phyloP scores from a whole-genome alignment of 2,797 vertebrate genomes.

The Enteromius viviparus region DNA sequence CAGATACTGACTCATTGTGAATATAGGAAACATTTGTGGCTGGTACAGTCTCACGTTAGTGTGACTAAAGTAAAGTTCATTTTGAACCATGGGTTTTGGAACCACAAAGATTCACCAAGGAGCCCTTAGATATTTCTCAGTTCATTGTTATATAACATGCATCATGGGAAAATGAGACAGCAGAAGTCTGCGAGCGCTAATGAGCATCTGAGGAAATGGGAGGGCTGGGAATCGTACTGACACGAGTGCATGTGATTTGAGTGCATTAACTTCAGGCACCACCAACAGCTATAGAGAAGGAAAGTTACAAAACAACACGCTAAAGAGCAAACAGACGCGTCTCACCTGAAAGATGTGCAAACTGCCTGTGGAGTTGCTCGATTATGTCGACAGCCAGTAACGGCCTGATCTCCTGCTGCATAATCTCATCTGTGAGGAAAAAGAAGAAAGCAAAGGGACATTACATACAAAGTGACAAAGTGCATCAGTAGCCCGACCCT shows the following conservation, averaged over 20 bases:
- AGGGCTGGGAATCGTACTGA: background rate
- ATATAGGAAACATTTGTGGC: background rate
- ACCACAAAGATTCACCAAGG: background rate
- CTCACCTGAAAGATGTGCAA: constrained; percentile 93
- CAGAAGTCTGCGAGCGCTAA: background rate
- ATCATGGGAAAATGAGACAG: background rate
- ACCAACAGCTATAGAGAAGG: background rate
- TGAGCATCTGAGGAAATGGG: constrained; percentile 1
- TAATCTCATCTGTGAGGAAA: constrained; percentile 88
- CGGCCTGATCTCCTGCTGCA: constrained; percentile 96
- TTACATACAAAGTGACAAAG: background rate
- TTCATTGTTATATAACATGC: background rate
- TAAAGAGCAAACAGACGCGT: background rate
- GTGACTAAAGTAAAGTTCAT: background rate
- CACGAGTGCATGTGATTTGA: background rate
- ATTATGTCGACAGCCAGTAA: constrained; percentile 93
- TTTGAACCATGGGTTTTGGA: background rate
- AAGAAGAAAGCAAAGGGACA: constrained; percentile 1
- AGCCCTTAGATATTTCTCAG: background rate
- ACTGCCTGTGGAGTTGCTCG: constrained; percentile 93
- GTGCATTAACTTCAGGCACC: background rate
- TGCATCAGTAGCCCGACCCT: constrained; percentile 7
- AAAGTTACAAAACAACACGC: background rate
- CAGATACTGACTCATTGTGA: background rate
- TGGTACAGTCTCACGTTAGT: background rate